Conservation (phyloP, 2,113 vertebrate species). For the Leptosomus discolor region DNA sequence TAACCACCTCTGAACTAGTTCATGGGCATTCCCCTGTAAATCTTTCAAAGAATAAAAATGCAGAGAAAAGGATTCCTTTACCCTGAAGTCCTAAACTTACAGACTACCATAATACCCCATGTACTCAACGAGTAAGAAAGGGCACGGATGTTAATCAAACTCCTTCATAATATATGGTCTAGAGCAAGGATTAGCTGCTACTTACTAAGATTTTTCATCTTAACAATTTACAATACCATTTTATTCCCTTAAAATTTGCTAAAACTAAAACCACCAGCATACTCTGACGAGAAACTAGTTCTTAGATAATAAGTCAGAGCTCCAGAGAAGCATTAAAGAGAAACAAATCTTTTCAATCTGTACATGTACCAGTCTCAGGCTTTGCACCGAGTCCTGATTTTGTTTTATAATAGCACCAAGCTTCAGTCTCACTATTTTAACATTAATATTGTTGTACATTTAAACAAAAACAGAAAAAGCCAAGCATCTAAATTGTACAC, state of each 20-base stretch:
- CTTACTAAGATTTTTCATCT: neutral
- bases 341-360: neutral
- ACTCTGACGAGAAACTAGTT: neutral
- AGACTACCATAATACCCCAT: neutral
- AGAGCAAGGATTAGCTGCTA: neutral
- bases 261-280: neutral
- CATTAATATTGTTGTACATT: neutral
- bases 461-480: neutral
- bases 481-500: neutral
- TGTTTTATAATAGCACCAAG: neutral
- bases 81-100: neutral
- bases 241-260: neutral
- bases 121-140: neutral
- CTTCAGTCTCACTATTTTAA: neutral
- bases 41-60: neutral
- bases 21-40: neutral
- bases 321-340: neutral
- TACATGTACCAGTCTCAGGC: neutral
- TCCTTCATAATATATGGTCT: neutral
- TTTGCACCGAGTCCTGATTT: neutral
- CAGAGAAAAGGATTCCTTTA: neutral
- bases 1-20: neutral
- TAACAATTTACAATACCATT: neutral
- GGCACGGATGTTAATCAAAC: neutral
- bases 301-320: neutral